Conservation (phyloP, 2,113 vertebrate genomes). For the Gopherus flavomarginatus region DNA sequence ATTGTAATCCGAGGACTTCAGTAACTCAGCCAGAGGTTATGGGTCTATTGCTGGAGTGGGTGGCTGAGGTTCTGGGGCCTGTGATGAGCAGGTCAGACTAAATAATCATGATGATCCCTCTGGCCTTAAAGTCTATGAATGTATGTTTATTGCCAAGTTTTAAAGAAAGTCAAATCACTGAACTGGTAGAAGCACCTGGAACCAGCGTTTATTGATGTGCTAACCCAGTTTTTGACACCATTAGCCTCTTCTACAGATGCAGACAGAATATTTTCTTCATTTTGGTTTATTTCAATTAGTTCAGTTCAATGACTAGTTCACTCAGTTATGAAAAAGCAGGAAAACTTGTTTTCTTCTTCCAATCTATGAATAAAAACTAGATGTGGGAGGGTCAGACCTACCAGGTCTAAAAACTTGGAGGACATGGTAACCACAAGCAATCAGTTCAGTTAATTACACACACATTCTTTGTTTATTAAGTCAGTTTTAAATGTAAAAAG, state of each 20-base stretch:
- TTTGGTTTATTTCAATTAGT: not conserved
- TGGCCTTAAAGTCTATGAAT: not conserved
- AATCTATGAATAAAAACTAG: not conserved
- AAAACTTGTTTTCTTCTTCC: not conserved
- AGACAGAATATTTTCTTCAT: not conserved
- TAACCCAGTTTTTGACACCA: not conserved
- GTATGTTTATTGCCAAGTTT: not conserved
- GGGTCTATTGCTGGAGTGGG: not conserved
- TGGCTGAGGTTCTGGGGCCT: not conserved
- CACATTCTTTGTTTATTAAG: too few species aligned
- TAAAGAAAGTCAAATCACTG: not conserved
- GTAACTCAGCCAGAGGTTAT: not conserved
- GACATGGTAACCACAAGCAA: not conserved
- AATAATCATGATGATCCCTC: not conserved
- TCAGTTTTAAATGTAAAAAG: too few species aligned
- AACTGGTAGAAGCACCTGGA: not conserved
- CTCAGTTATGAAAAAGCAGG: not conserved
- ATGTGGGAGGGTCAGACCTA: not conserved
- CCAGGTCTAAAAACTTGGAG: not conserved
- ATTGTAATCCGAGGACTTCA: not conserved
- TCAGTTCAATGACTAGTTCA: not conserved
- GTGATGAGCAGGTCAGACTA: not conserved
- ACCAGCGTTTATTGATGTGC: not conserved
- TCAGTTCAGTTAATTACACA: not conserved
- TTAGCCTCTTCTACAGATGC: not conserved